Evolutionary conservation across 2,888 invertebrate genomes (phyloP), one percentile per base, ranked within the genome.

Genomic region (Melipona bicolor): DNA sequence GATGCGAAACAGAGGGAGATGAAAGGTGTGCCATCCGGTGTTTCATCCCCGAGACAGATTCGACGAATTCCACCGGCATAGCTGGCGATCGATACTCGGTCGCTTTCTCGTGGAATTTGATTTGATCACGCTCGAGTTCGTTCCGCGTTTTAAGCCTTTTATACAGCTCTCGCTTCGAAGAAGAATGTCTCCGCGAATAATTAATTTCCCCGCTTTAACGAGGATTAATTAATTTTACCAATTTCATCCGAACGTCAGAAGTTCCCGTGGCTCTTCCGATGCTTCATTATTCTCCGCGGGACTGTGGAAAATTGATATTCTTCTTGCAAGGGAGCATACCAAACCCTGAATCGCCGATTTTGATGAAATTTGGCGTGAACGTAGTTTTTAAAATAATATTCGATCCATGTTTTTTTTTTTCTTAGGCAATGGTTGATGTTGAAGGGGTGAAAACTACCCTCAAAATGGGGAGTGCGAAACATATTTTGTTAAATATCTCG

Each of bases 151-250:
- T 21, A n/a, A 61, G 6, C 50, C 15, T 70, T 67, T 77, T 52
- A 9, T 9, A 9, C 49, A 3, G 50, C 6, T 43, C n/a, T 24
- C 52, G 49, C 21, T 11, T 19, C 24, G 24, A 67, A 56, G 62
- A 50, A 81, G 50, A 19, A 62, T 77, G 75, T 75, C 71, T 32
- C 24, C 27, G 24, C 67, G 82, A 59, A 81, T 79, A 85, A 87
- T 87, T 88, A 85, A 83, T 85, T 79, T 81, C 77, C 67, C 67
- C 43, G 43, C 49, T 32, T 70, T 68, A 81, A 77, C 62, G 50
- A 52, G 75, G 68, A 85, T 88, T 81, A 81, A 81, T 87, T 84
- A 84, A 79, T 81, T 87, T 75, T 43, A 71, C 74, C 67, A 64
- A 81, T 84, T 87, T 87, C 78, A 74, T 78, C 9, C 43, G 43